Percentiles rank a stretch among this genome's conserved stretches.
Evolutionary conservation across 2,888 invertebrate genomes (phyloP).

Genomic region (Macrosiphum euphorbiae): DNA sequence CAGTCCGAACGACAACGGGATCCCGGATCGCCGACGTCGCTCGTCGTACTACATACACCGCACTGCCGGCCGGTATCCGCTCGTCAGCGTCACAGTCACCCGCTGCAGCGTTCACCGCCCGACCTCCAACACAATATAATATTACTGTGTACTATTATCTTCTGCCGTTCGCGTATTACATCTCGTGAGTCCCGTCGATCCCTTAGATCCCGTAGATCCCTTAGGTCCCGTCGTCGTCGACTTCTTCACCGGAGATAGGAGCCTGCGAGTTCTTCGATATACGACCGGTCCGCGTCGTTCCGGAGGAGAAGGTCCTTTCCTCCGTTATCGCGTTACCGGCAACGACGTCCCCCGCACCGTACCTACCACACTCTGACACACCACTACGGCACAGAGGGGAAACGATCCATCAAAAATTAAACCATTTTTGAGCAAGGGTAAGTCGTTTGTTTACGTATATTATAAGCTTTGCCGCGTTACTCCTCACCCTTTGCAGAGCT

Average conservation of each 20-base stretch:
- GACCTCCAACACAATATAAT: not conserved
- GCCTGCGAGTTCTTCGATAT: not conserved
- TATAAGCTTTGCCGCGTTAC: not conserved
- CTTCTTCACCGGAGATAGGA: not conserved
- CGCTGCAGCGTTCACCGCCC: not conserved
- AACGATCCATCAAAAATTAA: slow-evolving; percentile 52
- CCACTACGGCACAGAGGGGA: not conserved
- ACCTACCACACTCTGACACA: not conserved
- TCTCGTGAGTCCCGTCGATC: not conserved
- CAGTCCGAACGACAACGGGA: slow-evolving; percentile 61
- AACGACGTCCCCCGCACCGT: not conserved
- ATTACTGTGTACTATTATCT: not conserved
- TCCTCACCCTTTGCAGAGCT: not conserved
- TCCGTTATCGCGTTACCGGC: not conserved
- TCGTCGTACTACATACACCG: not conserved
- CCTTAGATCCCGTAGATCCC: not conserved
- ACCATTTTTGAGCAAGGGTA: slow-evolving; percentile 61
- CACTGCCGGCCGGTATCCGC: not conserved
- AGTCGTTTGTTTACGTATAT: slow-evolving; percentile 20
- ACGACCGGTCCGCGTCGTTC: not conserved
- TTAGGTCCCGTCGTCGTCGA: not conserved
- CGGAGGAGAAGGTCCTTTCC: not conserved
- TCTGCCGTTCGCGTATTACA: not conserved
- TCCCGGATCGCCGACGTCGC: slow-evolving; percentile 24
- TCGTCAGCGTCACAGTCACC: not conserved